Base-by-base conservation (phyloP, 1,140 invertebrate species). In the Cotesia chilonis region DNA sequence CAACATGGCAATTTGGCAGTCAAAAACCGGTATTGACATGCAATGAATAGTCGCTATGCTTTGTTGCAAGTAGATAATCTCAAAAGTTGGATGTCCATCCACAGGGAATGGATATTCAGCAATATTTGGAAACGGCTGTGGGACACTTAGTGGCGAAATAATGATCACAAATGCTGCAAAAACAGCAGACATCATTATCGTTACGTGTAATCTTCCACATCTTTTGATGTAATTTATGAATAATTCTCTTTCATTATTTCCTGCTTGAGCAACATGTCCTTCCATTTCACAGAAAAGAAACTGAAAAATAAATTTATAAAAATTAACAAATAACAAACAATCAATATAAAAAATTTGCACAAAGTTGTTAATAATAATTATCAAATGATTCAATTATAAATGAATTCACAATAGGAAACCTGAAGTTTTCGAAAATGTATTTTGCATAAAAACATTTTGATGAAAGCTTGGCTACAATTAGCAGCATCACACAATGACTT, bases 61-160 rank as follows among this genome's bases (percentile, higher is more conserved):
- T 55, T 85, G 83, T 72, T 83, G 82, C 1, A 83, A 9, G 57
- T 79, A 84, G 68, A 82, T 66, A 3, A 85, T 47, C 54, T 75
- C 60, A 28, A 72, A 80, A 0, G 77, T 4, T 1, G 79, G 78
- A 63, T 75, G 76, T 0, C 61, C 7, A 12, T 81, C 66, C 0
- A 79, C 64, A 0, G 75, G 5, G 76, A 85, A 83, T 1, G 81
- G 82, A 77, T 85, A 85, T 14, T 74, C 69, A 0, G 79, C 81
- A n/a, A 76, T 54, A 3, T 79, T 78, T 2, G 83, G 81, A 17
- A 83, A 80, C 1, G 57, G 63, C 37, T 75, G 63, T 0, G 69
- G 20, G 17, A 77, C 52, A 10, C 76, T 68, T 5, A 82, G 5
- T 35, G 82, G 82, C 0, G 76, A 59, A 6, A 57, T 41, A 67